Percentiles rank a stretch among this genome's conserved stretches.
phyloP scores from a whole-genome alignment of 2,888 invertebrate species.

The Cistogaster globosa region DNA sequence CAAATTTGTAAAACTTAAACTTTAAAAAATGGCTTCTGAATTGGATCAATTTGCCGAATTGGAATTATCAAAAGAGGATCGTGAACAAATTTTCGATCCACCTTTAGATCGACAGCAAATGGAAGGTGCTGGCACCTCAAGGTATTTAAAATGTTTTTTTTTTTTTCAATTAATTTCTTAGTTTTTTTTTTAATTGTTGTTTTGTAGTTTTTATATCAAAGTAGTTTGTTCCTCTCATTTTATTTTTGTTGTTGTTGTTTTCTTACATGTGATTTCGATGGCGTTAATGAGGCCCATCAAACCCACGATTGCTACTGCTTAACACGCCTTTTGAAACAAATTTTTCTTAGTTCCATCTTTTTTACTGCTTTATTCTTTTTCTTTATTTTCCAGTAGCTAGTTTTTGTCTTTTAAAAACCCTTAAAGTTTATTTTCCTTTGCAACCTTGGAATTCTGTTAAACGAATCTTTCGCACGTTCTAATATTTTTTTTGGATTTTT shows the following conservation, averaged over 20 bases:
- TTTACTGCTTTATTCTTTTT: not conserved
- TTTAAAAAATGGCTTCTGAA: slow-evolving; percentile 82
- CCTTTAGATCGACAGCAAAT: slow-evolving; percentile 82
- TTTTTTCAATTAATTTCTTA: slow-evolving; percentile 24
- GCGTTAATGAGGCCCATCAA: slow-evolving; percentile 66
- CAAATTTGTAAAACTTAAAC: slow-evolving; percentile 51
- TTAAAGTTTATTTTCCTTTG: slow-evolving; percentile 14
- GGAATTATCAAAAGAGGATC: slow-evolving; percentile 88
- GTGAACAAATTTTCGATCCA: slow-evolving; percentile 89
- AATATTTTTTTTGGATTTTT: slow-evolving; percentile 43
- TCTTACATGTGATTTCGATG: slow-evolving; percentile 35
- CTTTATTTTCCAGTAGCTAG: slow-evolving; percentile 14
- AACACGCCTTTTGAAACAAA: slow-evolving; percentile 53
- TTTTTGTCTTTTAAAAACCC: slow-evolving; percentile 8
- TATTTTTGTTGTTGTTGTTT: slow-evolving; percentile 23
- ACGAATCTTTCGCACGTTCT: slow-evolving; percentile 67
- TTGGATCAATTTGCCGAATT: slow-evolving; percentile 88
- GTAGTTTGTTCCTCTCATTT: slow-evolving; percentile 13
- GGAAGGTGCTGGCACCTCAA: slow-evolving; percentile 83
- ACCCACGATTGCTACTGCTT: slow-evolving; percentile 66
- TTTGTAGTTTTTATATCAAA: slow-evolving; percentile 31
- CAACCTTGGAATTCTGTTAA: slow-evolving; percentile 31
- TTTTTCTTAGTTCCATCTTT: slow-evolving; percentile 18
- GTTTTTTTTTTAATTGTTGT: not conserved
- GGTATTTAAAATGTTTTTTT: slow-evolving; percentile 77